phyloP scores from a whole-genome alignment of 2,113 vertebrate species.

The Myodes glareolus region DNA sequence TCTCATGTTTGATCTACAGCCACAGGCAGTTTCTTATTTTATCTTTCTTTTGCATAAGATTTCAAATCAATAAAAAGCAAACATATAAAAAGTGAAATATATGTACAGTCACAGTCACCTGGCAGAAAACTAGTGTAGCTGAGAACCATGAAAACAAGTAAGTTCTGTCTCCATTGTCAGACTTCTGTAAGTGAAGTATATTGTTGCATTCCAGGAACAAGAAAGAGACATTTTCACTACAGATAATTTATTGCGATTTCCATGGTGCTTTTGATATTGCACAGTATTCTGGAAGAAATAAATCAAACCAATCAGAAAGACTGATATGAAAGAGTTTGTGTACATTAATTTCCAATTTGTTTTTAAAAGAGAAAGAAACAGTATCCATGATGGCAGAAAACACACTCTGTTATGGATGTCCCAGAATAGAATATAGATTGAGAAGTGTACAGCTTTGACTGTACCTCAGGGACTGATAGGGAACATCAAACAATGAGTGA shows the following conservation, averaged over 20 bases:
- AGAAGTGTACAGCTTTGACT: conserved; percentile 59
- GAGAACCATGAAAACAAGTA: conserved; percentile 50
- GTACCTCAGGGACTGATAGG: conserved; percentile 54
- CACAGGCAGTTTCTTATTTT: conserved; percentile 40
- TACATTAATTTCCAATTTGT: conserved; percentile 63
- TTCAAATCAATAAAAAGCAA: conserved; percentile 51
- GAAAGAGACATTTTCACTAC: conserved; percentile 2
- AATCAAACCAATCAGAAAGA: conserved; percentile 62
- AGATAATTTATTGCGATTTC: conserved; percentile 65
- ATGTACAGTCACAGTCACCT: background rate
- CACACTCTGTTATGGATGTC: conserved; percentile 11
- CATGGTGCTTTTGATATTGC: conserved; percentile 39
- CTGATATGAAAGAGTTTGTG: conserved; percentile 31
- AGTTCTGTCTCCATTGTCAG: background rate
- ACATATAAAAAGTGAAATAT: conserved; percentile 48
- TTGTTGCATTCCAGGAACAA: conserved; percentile 47
- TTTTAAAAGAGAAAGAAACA: conserved; percentile 52
- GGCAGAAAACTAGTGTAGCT: background rate
- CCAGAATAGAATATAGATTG: background rate
- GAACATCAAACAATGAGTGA: conserved; percentile 53
- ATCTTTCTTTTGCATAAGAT: conserved; percentile 62
- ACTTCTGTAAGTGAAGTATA: conserved; percentile 51
- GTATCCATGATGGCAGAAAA: conserved; percentile 12
- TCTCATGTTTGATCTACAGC: conserved; percentile 30
- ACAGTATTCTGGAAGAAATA: conserved; percentile 47